Evolutionary conservation across 2,113 vertebrate species (phyloP).

Genomic region (Ramphastos sulfuratus): DNA sequence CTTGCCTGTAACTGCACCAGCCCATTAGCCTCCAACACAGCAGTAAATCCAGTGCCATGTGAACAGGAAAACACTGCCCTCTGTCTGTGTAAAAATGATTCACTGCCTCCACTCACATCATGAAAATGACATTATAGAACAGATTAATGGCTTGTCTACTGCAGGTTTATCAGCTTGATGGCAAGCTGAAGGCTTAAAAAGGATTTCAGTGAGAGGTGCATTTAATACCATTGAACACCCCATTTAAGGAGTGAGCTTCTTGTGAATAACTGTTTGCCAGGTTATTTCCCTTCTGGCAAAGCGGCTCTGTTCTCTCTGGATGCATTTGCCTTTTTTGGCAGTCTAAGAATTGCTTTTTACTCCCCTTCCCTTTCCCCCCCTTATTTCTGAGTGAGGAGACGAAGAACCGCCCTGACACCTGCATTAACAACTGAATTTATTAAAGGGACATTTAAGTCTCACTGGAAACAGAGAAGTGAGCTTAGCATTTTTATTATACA

Average conservation of each 20-base stretch:
- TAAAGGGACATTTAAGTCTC: background rate
- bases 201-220: rapidly evolving
- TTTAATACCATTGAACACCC: background rate
- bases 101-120: background rate
- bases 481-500: background rate
- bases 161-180: background rate
- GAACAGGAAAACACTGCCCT: background rate
- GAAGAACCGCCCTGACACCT: background rate
- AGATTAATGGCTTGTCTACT: background rate
- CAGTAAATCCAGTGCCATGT: background rate
- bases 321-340: background rate
- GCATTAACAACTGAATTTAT: background rate
- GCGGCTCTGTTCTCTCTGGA: background rate
- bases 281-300: background rate
- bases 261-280: background rate
- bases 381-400: background rate
- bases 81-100: background rate
- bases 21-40: rapidly evolving
- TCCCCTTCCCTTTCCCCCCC: too few relatives aligned
- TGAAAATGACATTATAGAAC: background rate
- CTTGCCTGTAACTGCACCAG: background rate
- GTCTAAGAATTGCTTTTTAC: background rate
- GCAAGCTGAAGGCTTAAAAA: background rate
- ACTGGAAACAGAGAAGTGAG: background rate
- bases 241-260: background rate